Base-by-base conservation (phyloP, 2,888 invertebrate species). In the Petrolisthes manimaculis region DNA sequence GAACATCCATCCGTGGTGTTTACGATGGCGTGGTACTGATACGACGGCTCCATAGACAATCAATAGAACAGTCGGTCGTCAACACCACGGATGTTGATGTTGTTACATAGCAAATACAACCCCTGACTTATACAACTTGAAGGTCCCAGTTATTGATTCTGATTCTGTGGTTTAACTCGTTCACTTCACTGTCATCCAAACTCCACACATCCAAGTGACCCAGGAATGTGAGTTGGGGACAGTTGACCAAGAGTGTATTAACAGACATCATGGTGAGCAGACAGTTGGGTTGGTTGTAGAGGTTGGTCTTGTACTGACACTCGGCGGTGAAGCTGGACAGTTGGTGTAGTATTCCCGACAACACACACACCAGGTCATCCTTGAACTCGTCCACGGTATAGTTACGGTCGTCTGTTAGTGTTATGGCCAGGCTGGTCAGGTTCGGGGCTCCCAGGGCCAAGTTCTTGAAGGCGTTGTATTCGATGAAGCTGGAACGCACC, bases 121-220 rank as follows among this genome's bases (percentile, higher is more conserved):
- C 37, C 37, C 37, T 37, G 37, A 37, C 24, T 61, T 51, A 89
- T 53, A 83, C 82, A 5, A 90, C 85, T 24, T 84, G 56, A 21
- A 90, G 55, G 75, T 89, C 86, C 83, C 86, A 88, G 61, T 90
- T 90, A 24, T 88, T 89, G 4, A 3, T 24, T 53, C 53, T 84
- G 4, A 90, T 83, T 18, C 85, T 75, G 4, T 83, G 51, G 14
- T 67, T 83, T 4, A 90, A 18, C 6, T 67, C 78, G 9, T 83
- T 84, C 6, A 90, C 83, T 2, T 90, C 82, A 8, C 83, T 77
- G 9, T 89, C 90, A 14, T 67, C 80, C 54, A 90, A 82, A 74
- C 86, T 85, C 90, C 90, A 90, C 9, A 83, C 86, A 71, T 90
- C 90, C 3, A 90, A 55, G 24, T 90, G 89, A 9, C 90, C 90